These are phyloP conservation scores for Battus philenor DNA, from an alignment of 1,140 invertebrate species.

Conservation along the genomic window DNA sequence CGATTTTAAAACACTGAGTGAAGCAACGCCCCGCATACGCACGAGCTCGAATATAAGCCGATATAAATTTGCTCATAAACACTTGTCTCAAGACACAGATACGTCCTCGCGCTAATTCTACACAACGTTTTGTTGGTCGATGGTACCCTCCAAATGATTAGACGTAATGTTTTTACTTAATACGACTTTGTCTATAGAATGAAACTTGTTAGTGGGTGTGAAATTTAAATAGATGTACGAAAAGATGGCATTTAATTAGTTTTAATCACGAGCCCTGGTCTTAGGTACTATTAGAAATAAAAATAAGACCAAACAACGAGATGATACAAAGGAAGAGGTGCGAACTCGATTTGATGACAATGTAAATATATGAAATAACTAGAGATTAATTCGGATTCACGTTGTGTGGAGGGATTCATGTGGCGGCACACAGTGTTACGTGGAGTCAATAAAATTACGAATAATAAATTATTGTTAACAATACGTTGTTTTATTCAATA, in stretches of 20 bases:
- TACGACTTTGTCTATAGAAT: neutral
- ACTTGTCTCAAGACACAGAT: slow-evolving; percentile 36
- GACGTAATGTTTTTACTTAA: neutral
- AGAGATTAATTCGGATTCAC: slow-evolving; percentile 38
- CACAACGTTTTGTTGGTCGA: slow-evolving; percentile 19
- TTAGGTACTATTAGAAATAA: neutral
- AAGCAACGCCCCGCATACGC: slow-evolving; percentile 6
- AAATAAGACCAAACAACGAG: neutral
- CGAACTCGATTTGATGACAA: slow-evolving; percentile 37
- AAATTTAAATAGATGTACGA: neutral
- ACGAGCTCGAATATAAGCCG: slow-evolving; percentile 13
- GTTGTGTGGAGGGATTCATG: slow-evolving; percentile 34
- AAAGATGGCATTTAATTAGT: slow-evolving; percentile 5
- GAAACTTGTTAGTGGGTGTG: slow-evolving; percentile 3
- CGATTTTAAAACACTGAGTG: slow-evolving; percentile 41
- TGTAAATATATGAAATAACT: slow-evolving; percentile 49
- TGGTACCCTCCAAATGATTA: slow-evolving; percentile 45
- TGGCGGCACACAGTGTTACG: slow-evolving; percentile 49
- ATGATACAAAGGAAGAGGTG: slow-evolving; percentile 25
- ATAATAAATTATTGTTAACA: slow-evolving; percentile 74
- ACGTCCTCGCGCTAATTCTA: slow-evolving; percentile 59
- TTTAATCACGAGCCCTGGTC: slow-evolving; percentile 1
- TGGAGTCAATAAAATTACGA: slow-evolving; percentile 50
- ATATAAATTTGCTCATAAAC: slow-evolving; percentile 45
- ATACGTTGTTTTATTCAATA: slow-evolving; percentile 27